These are phyloP conservation scores for Meiosimyza decipiens DNA, from an alignment of 2,888 invertebrate species.

Conservation along the genomic window DNA sequence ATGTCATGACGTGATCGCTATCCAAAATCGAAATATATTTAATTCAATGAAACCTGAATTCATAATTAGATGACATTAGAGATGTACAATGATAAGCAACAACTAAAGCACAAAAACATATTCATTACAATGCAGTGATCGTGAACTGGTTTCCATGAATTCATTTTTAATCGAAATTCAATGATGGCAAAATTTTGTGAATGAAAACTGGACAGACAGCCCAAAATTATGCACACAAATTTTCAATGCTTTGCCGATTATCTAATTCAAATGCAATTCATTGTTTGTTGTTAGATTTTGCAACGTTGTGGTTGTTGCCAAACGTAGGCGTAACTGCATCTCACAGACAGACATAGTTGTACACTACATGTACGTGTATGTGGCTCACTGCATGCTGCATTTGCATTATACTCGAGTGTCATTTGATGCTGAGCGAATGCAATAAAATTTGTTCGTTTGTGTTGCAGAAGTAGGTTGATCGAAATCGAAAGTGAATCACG, in stretches of 20 bases:
- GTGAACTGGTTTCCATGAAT: slow-evolving; percentile 20
- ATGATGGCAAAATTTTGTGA: slow-evolving; percentile 12
- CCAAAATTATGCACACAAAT: no score
- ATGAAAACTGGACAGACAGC: slow-evolving; percentile 1
- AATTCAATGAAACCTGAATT: no score
- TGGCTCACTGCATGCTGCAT: background rate
- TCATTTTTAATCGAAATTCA: slow-evolving; percentile 1
- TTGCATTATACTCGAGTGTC: background rate
- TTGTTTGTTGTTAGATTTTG: background rate
- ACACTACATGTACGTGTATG: background rate
- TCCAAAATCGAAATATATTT: no score
- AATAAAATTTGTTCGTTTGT: slow-evolving; percentile 3
- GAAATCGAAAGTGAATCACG: slow-evolving; percentile 36
- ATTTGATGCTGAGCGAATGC: slow-evolving; percentile 1
- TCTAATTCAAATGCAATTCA: slow-evolving; percentile 17
- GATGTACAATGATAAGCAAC: background rate
- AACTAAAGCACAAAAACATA: slow-evolving; percentile 11
- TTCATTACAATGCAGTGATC: background rate
- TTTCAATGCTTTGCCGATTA: background rate
- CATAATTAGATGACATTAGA: background rate
- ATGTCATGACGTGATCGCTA: no score
- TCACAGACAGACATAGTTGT: background rate
- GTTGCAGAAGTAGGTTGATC: slow-evolving; percentile 23
- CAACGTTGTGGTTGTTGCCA: background rate
- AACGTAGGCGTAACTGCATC: background rate